Conservation (phyloP, 2,888 invertebrate genomes). For the Neoascia interrupta region DNA sequence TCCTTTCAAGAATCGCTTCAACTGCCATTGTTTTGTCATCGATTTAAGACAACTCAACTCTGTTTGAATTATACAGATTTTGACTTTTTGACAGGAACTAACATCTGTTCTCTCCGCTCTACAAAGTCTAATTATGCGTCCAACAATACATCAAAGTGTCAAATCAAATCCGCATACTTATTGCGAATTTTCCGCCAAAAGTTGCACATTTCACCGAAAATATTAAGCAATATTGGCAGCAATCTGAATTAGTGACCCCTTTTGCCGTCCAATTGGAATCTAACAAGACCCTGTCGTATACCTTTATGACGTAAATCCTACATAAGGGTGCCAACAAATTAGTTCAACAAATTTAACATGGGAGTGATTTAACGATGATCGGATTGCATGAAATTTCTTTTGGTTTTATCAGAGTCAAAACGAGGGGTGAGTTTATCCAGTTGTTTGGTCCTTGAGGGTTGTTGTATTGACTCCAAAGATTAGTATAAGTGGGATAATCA, state of each 20-base stretch:
- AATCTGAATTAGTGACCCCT: slow-evolving; percentile 14
- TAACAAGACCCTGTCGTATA: slow-evolving; percentile 8
- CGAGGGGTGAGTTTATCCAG: slow-evolving; percentile 1
- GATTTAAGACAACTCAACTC: too few relatives aligned
- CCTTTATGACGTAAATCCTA: not conserved
- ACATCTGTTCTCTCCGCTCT: slow-evolving; percentile 35
- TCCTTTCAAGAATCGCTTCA: too few relatives aligned
- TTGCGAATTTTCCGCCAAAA: slow-evolving; percentile 27
- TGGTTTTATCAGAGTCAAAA: slow-evolving; percentile 18
- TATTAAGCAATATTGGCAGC: slow-evolving; percentile 23
- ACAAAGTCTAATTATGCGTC: slow-evolving; percentile 9
- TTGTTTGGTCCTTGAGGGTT: not conserved
- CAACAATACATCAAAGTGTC: slow-evolving; percentile 48
- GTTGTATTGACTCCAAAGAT: not conserved
- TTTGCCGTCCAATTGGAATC: slow-evolving; percentile 12
- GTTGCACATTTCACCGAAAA: slow-evolving; percentile 35
- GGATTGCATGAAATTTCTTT: slow-evolving; percentile 53
- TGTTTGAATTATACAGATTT: too few relatives aligned
- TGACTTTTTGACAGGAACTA: not conserved
- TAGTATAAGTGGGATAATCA: too few relatives aligned
- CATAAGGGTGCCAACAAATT: slow-evolving; percentile 49
- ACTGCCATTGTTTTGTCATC: too few relatives aligned
- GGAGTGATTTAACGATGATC: slow-evolving; percentile 66
- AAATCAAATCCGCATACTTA: slow-evolving; percentile 12
- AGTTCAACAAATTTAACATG: slow-evolving; percentile 64